phyloP scores from a whole-genome alignment of 2,888 invertebrate genomes.

The Lamellibrachia satsuma region DNA sequence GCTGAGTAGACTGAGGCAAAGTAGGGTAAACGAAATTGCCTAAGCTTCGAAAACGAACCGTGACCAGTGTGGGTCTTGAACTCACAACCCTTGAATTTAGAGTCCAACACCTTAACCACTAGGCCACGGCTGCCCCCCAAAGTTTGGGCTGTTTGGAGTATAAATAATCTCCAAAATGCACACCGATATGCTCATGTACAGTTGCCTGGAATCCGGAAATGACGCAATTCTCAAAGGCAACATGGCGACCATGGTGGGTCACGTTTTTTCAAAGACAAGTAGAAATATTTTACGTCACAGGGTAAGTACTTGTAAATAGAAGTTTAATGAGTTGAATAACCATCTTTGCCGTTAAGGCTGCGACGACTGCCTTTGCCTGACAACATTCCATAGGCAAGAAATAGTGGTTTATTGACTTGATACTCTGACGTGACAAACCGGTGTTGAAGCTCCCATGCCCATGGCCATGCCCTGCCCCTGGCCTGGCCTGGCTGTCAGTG shows the following conservation, averaged over 20 bases:
- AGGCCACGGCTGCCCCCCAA: too few relatives aligned
- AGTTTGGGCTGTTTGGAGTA: too few relatives aligned
- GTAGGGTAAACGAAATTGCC: too few relatives aligned
- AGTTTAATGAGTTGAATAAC: background rate
- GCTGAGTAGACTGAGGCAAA: too few relatives aligned
- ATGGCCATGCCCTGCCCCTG: too few relatives aligned
- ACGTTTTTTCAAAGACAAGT: conserved; percentile 17
- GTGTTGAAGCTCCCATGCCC: background rate
- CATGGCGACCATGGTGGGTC: conserved; percentile 17
- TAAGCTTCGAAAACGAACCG: too few relatives aligned
- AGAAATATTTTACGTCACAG: background rate
- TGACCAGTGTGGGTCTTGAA: too few relatives aligned
- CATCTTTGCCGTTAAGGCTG: background rate
- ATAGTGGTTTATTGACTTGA: background rate
- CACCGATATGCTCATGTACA: background rate
- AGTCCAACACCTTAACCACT: too few relatives aligned
- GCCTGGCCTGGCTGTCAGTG: background rate
- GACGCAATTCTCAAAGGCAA: conserved; percentile 17
- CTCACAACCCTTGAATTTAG: too few relatives aligned
- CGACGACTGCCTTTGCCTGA: background rate
- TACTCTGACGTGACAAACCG: background rate
- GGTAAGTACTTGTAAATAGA: background rate
- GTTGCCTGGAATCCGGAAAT: background rate
- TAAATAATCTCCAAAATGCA: background rate
- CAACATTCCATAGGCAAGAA: background rate